Base-by-base conservation (phyloP, 2,797 vertebrate genomes). In the Tolypeutes matacus region DNA sequence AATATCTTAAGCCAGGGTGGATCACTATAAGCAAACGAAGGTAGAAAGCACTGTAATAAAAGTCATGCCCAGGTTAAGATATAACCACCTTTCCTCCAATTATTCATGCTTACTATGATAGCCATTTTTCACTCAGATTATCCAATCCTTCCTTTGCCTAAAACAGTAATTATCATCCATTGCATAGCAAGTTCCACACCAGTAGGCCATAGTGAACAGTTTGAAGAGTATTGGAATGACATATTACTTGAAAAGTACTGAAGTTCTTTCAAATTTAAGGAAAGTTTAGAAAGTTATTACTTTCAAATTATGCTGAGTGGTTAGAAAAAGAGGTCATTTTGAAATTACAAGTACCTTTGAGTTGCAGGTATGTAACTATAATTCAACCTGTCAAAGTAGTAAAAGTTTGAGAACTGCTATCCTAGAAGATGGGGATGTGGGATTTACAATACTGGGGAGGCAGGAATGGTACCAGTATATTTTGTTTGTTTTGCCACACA, bases 321-420 rank as follows among this genome's bases (percentile, higher is more conserved):
- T 46, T 34, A 83, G 31, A 67, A 82, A 36, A 89, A 17, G 27
- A 49, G 7, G 12, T 86, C 69, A 82, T 31, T 90, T 34, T 93
- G 58, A 91, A 96, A 86, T 82, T 69, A 94, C 4, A 67, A 92
- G 86, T 36, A 93, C n/a, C 46, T 21, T 15, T 4, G n/a, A 27
- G 29, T 72, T 93, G 69, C 29, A 92, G 60, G 46, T 18, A 46
- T 31, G 1, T 84, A 94, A 93, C 58, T 76, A 42, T 15, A 88
- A 53, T 17, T 7, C 82, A 92, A 58, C 34, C 49, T 78, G 27
- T 96, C 73, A 92, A 0, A 72, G 20, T 36, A 67, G 34, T 72
- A 94, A 88, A 90, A 46, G 34, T 87, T 91, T 86, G 46, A 78
- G 67, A 91, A 83, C 8, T 46, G 23, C 64, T 53, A 78, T 56